Base-by-base conservation (phyloP, 1,140 invertebrate species). In the Eumeta japonica region DNA sequence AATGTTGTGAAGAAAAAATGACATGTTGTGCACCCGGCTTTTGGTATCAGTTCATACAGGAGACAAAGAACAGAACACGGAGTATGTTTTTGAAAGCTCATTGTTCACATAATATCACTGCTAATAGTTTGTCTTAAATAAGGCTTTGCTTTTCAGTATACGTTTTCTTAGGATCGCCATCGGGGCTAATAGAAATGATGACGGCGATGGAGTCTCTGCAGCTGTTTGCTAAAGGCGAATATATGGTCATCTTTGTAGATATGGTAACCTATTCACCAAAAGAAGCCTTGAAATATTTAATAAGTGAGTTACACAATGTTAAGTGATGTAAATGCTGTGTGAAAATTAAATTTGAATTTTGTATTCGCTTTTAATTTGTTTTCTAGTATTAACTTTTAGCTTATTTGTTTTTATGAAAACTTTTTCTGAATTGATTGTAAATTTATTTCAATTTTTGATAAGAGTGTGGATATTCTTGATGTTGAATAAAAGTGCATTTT, bases 241-340 rank as follows among this genome's bases (percentile, higher is more conserved):
- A 97, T 62, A 89, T 96, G 78, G 89, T 97, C 28, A 94, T 98
- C 56, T 92, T 90, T 62, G 87, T 96, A 4, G 93, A 97, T 59
- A 90, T 89, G 80, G 86, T 90, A 77, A 87, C 86, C 0, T 94
- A 91, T 65, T 82, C 84, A 7, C 66, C 77, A 16, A 84, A 83
- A 51, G 85, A 90, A 58, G 84, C 88, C 7, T 74, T 84, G 41
- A 87, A 88, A 66, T 97, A 95, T 78, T 83, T 97, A 62, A 92
- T 89, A 80, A 86, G 91, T 90, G 75, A 87, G 86, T 84, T 14
- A n/a, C n/a, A n/a, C 20, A 24, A 24, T n/a, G n/a, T n/a, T n/a
- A n/a, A n/a, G n/a, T n/a, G n/a, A n/a, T n/a, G n/a, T n/a, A n/a
- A n/a, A n/a, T n/a, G n/a, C n/a, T n/a, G n/a, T n/a, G n/a, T 7